Conservation (phyloP, 2,888 invertebrate genomes). For the Andrena haemorrhoa region DNA sequence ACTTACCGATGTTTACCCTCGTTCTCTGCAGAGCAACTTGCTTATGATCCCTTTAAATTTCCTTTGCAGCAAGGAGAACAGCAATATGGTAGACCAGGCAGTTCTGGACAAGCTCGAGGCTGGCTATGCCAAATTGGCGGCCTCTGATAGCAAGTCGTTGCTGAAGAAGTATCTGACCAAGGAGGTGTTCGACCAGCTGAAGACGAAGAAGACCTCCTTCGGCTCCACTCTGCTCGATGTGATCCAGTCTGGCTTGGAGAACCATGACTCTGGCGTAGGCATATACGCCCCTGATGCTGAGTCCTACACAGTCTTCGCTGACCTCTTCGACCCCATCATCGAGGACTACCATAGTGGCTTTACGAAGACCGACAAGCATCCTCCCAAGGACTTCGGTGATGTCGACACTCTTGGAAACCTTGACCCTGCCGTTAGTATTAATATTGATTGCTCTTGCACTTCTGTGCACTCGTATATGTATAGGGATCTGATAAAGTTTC, state of each 20-base stretch:
- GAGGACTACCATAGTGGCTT: slow-evolving; percentile 98
- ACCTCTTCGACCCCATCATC: slow-evolving; percentile 98
- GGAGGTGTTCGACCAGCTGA: slow-evolving; percentile 95
- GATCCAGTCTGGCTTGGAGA: slow-evolving; percentile 98
- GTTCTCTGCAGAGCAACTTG: neutral
- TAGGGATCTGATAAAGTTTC: too few species aligned
- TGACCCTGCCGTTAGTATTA: slow-evolving; percentile 89
- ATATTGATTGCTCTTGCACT: neutral
- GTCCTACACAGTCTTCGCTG: slow-evolving; percentile 95
- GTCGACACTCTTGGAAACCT: slow-evolving; percentile 95
- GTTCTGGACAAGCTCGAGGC: slow-evolving; percentile 96
- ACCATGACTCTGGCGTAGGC: slow-evolving; percentile 98
- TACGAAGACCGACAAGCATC: slow-evolving; percentile 97
- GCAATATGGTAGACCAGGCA: slow-evolving; percentile 95
- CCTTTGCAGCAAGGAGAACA: slow-evolving; percentile 89
- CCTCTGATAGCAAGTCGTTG: slow-evolving; percentile 97
- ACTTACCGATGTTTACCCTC: neutral
- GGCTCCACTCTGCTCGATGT: slow-evolving; percentile 97
- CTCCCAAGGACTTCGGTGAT: slow-evolving; percentile 97
- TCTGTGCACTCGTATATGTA: too few species aligned
- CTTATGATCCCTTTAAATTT: neutral
- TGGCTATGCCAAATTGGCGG: slow-evolving; percentile 94
- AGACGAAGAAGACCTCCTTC: slow-evolving; percentile 97
- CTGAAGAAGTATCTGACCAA: slow-evolving; percentile 97
- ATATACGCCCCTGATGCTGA: slow-evolving; percentile 99